Base-by-base conservation (phyloP, 2,113 vertebrate species). In the Puffinus mauretanicus region DNA sequence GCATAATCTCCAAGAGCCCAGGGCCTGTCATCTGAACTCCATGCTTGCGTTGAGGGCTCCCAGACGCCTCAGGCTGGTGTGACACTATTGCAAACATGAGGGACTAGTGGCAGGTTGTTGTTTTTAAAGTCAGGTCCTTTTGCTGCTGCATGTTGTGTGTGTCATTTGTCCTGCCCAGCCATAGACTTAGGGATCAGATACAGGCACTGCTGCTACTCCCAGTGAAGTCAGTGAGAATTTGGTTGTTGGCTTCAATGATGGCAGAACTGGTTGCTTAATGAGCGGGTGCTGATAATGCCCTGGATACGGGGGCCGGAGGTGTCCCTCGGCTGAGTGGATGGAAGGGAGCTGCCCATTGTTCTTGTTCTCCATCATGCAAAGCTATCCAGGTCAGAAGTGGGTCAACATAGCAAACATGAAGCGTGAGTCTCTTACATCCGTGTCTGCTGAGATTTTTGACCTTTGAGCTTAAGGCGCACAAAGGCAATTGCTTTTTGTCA, bases 161-260 rank as follows among this genome's bases (percentile, higher is more conserved):
- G 93, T 95, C 90, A 14, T 70, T 95, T 94, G 93, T 91, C 86
- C 77, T 93, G 88, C 82, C 19, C 76, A 61, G 90, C 46, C 80
- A 3, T n/a, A 80, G 70, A 3, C 26, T 26, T 17, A 2, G 71
- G 24, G 42, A 29, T 89, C 36, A 17, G 21, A 12, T 47, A 15
- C 12, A 26, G 25, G 64, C 51, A 3, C 38, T 76, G 64, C 72
- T 92, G 69, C 82, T 70, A 4, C 36, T 83, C 44, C 81, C 24
- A 3, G 11, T 9, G 46, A 5, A 17, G 26, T 22, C 55, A 8
- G 66, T 6, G 13, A 52, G 34, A 42, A 11, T 36, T 54, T 38
- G 65, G 34, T 16, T 8, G 62, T 73, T 90, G 73, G 32, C 27
- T 5, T 67, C 64, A 40, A 0, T 6, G 84, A 3, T 73, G 70